A percentile compares a stretch with the other conserved stretches of the same genome.
Conservation (phyloP, 2,113 vertebrate species). For the Gymnobelideus leadbeateri region DNA sequence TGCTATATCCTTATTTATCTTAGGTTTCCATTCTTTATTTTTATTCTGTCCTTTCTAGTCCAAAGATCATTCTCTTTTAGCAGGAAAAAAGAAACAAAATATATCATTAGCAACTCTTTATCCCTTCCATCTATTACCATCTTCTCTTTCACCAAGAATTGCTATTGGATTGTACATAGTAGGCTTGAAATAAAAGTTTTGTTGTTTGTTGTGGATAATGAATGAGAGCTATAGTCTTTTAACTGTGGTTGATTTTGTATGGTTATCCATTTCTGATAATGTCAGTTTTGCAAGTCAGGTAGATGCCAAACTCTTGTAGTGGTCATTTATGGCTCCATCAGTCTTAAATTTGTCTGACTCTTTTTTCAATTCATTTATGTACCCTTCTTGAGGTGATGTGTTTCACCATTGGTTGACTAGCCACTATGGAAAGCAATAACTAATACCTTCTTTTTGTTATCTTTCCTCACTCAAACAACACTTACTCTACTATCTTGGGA, state of each 20-base stretch:
- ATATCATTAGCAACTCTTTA: too few species aligned
- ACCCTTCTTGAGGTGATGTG: not conserved
- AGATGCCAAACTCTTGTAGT: not conserved
- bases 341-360: constrained; percentile 2
- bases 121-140: too few species aligned
- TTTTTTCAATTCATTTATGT: not conserved
- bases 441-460: constrained; percentile 4
- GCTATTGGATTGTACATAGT: not conserved
- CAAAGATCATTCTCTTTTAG: not conserved
- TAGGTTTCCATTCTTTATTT: not conserved
- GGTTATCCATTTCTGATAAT: not conserved
- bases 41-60: not conserved
- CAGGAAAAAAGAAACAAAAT: too few species aligned
- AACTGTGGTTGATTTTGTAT: not conserved
- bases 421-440: too few species aligned
- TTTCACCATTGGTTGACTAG: not conserved
- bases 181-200: not conserved
- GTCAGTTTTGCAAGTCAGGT: too few species aligned
- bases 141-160: not conserved
- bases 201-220: not conserved
- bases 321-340: not conserved
- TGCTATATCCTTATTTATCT: not conserved
- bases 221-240: not conserved
- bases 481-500: not conserved
- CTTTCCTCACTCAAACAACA: constrained; percentile 25